Evolutionary conservation across 2,797 vertebrate species (phyloP), one percentile per base, ranked within the genome.

Genomic region (Acropternis orthonyx): DNA sequence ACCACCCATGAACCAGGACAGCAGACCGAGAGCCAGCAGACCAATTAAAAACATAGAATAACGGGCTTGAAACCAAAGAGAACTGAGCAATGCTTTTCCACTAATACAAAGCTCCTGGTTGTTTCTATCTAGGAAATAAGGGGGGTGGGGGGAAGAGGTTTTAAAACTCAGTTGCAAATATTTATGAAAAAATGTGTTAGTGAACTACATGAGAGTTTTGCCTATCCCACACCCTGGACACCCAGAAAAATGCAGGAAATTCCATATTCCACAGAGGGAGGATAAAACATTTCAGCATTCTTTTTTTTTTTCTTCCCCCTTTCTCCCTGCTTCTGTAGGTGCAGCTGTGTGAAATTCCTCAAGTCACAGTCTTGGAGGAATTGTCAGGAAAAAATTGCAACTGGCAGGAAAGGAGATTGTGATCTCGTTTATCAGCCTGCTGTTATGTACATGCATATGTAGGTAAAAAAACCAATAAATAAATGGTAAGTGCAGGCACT

Each of bases 161-260:
- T 92, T 61, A 85, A 84, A 83, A 86, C 56, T 77, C 34, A 69
- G 48, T 66, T 59, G 67, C 65, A 86, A 77, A 65, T 78, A 55
- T 76, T 83, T 82, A 79, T 62, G n/a, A 46, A 88, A 37, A 69
- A 95, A 84, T n/a, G 34, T 24, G 21, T 65, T 80, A 86, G 11
- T 23, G 44, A 89, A 54, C 55, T 56, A 37, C 27, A 44, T 11
- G 28, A 1, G 2, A 82, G 23, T 82, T 82, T n/a, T 55, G 61
- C 59, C 78, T 79, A n/a, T 82, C 61, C 84, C 7, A 3, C n/a
- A 79, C 46, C 8, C 72, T 39, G 19, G 55, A 61, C 67, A 80
- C 19, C 14, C 34, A 46, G 52, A 80, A 55, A 93, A 91, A 91
- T 68, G 58, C 72, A 94, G 82, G 76, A 91, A 95, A 89, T 90